phyloP scores from a whole-genome alignment of 2,113 vertebrate species.

The Mus spicilegus region DNA sequence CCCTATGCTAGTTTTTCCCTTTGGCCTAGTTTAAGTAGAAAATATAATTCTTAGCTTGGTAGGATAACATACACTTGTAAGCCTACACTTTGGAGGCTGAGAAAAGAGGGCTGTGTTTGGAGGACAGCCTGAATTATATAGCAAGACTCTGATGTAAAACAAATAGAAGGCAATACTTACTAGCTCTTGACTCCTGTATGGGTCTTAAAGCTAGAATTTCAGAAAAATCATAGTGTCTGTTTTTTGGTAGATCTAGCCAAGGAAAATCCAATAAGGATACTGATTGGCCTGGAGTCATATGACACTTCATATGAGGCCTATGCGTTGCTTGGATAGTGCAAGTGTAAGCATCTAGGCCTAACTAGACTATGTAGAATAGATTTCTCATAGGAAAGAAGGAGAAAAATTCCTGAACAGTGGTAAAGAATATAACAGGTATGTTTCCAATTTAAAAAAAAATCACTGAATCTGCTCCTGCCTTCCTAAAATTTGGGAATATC shows the following conservation, averaged over 20 bases:
- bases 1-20: not conserved
- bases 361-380: not conserved
- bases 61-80: not conserved
- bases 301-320: not conserved
- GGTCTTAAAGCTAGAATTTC: not conserved
- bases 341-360: not conserved
- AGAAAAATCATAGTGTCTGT: not conserved
- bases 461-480: not conserved
- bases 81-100: not conserved
- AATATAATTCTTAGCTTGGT: not conserved
- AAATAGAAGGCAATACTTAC: not conserved
- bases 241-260: not conserved
- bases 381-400: not conserved
- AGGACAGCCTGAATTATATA: not conserved
- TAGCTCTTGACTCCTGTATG: not conserved
- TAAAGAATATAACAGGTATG: not conserved
- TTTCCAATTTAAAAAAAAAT: not conserved
- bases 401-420: not conserved
- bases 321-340: not conserved
- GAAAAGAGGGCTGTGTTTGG: not conserved
- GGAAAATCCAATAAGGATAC: not conserved
- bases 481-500: not conserved
- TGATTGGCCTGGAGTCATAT: not conserved
- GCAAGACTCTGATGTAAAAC: not conserved
- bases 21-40: not conserved